These are phyloP conservation scores for Asbolus verrucosus DNA, from an alignment of 1,140 invertebrate genomes.

Conservation along the genomic window DNA sequence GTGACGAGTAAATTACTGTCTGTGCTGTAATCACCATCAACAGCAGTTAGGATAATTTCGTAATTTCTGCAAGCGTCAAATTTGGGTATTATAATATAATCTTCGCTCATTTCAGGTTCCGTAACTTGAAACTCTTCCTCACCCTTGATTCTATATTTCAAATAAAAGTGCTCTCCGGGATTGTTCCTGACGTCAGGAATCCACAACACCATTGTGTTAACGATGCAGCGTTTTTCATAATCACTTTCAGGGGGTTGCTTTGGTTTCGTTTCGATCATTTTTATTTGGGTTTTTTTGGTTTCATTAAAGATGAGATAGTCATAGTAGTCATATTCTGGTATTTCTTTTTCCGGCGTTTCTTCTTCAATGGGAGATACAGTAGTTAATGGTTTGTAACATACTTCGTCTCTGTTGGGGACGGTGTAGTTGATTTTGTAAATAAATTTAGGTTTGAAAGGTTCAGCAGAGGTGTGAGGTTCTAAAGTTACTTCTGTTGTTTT, in stretches of 20 bases:
- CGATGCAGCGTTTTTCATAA: slow-evolving; percentile 69
- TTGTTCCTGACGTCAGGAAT: slow-evolving; percentile 79
- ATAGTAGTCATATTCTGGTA: slow-evolving; percentile 49
- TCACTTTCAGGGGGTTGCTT: slow-evolving; percentile 28
- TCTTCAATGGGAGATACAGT: not conserved
- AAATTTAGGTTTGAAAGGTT: slow-evolving; percentile 53
- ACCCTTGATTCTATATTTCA: slow-evolving; percentile 81
- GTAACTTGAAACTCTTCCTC: slow-evolving; percentile 75
- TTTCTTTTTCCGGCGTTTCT: slow-evolving; percentile 11
- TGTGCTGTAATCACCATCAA: slow-evolving; percentile 85
- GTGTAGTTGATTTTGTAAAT: slow-evolving; percentile 56
- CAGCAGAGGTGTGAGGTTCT: slow-evolving; percentile 49
- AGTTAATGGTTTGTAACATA: slow-evolving; percentile 46
- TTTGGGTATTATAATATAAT: slow-evolving; percentile 73
- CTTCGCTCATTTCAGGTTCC: slow-evolving; percentile 76
- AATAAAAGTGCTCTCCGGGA: slow-evolving; percentile 89
- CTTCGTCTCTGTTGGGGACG: slow-evolving; percentile 35
- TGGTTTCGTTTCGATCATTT: slow-evolving; percentile 28
- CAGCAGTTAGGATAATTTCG: slow-evolving; percentile 91
- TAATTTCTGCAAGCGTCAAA: slow-evolving; percentile 88
- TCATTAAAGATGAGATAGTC: slow-evolving; percentile 44
- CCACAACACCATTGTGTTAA: slow-evolving; percentile 86
- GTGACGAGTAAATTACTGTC: slow-evolving; percentile 71
- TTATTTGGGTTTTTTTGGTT: slow-evolving; percentile 10
- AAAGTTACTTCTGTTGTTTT: slow-evolving; percentile 52